These are phyloP conservation scores for Fukomys damarensis DNA, from an alignment of 2,113 vertebrate genomes.

Conservation along the genomic window DNA sequence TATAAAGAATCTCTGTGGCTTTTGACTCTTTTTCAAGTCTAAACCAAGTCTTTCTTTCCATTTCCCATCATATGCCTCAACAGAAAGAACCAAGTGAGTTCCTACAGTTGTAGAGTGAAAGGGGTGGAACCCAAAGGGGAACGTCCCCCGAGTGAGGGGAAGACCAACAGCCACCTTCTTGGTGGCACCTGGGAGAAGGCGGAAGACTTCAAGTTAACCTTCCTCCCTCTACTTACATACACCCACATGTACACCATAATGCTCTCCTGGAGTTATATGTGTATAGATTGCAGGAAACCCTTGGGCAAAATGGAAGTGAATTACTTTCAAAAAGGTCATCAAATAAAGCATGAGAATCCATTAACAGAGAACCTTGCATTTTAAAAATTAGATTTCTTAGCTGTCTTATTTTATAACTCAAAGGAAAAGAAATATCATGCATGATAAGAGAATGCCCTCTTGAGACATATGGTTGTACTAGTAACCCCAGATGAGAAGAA, in stretches of 20 bases:
- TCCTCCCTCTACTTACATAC: too few species aligned
- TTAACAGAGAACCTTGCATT: background rate
- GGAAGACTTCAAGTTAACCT: background rate
- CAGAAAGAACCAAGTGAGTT: background rate
- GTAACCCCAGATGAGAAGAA: background rate
- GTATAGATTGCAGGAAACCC: background rate
- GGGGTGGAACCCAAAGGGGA: rapidly evolving
- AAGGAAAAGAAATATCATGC: background rate
- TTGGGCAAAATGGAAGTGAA: background rate
- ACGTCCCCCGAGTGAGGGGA: background rate
- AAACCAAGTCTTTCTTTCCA: background rate
- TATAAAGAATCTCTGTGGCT: background rate
- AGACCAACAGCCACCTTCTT: background rate
- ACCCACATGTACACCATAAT: background rate
- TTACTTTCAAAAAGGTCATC: background rate
- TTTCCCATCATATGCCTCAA: background rate
- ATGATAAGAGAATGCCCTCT: background rate
- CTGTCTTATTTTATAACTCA: background rate
- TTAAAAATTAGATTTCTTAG: conserved; percentile 42
- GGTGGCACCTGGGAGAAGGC: background rate
- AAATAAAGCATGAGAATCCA: conserved; percentile 37
- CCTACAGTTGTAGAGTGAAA: background rate
- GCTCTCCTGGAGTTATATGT: background rate
- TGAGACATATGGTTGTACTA: background rate
- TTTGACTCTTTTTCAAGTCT: background rate